A percentile compares a stretch with the other conserved stretches of the same genome.
Conservation (phyloP, 2,113 vertebrate species). For the Gymnarchus niloticus region DNA sequence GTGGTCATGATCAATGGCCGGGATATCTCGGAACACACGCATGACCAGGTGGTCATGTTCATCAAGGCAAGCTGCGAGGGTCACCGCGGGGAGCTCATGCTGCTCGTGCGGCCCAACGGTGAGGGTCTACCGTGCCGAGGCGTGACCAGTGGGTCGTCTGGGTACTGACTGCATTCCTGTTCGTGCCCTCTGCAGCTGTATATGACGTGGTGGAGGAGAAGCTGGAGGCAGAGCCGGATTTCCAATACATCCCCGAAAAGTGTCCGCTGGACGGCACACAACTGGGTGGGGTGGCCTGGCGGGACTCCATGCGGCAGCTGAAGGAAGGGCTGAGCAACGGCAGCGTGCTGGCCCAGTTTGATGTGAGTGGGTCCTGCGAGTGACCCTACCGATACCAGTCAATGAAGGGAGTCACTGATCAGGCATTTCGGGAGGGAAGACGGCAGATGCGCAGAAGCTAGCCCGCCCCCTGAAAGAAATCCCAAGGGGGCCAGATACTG, state of each 20-base stretch:
- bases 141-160: not conserved
- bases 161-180: too few species aligned
- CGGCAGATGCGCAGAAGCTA: too few species aligned
- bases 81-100: slow-evolving; percentile 88
- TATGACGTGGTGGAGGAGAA: slow-evolving; percentile 96
- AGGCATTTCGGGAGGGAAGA: not conserved
- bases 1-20: slow-evolving; percentile 92
- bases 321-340: slow-evolving; percentile 82
- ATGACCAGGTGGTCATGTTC: slow-evolving; percentile 95
- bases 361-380: slow-evolving; percentile 63
- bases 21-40: slow-evolving; percentile 91
- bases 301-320: slow-evolving; percentile 84
- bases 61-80: slow-evolving; percentile 96
- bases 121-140: slow-evolving; percentile 40
- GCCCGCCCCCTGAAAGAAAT: too few species aligned
- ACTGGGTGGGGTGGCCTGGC: slow-evolving; percentile 83
- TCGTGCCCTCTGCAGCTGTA: slow-evolving; percentile 65
- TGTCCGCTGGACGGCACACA: slow-evolving; percentile 72
- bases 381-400: not conserved
- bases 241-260: slow-evolving; percentile 98
- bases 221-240: slow-evolving; percentile 88
- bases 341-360: slow-evolving; percentile 83
- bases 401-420: too few species aligned
- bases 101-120: slow-evolving; percentile 94
- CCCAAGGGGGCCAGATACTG: too few species aligned